phyloP scores from a whole-genome alignment of 2,888 invertebrate genomes.

The Cheilosia vernalis region DNA sequence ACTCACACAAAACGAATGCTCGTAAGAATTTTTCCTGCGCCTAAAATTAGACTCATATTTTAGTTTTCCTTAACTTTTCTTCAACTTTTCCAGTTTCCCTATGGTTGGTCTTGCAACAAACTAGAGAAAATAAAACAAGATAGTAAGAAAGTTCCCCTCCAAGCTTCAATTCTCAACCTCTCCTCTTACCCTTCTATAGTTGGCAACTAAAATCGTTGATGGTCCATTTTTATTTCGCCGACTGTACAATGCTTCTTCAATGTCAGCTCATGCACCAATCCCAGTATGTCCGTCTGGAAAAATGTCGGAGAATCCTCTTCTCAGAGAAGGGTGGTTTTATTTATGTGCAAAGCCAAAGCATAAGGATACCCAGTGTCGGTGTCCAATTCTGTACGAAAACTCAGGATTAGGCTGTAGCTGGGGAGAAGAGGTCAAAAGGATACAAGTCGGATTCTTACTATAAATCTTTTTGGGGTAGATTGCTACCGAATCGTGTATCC shows the following conservation, averaged over 20 bases:
- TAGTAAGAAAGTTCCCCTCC: too few relatives aligned
- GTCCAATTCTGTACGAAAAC: conserved; percentile 18
- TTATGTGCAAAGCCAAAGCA: conserved; percentile 20
- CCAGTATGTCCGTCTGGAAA: not conserved
- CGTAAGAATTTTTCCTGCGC: too few relatives aligned
- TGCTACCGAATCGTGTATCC: conserved; percentile 25
- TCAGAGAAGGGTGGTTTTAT: conserved; percentile 12
- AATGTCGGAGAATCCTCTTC: not conserved
- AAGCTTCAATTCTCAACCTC: too few relatives aligned
- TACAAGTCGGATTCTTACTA: conserved; percentile 18
- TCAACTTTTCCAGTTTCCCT: too few relatives aligned
- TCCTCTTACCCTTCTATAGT: not conserved
- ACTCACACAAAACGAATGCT: too few relatives aligned
- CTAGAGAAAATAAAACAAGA: too few relatives aligned
- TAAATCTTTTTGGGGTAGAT: conserved; percentile 25
- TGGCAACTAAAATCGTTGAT: not conserved
- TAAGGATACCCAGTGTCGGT: conserved; percentile 2
- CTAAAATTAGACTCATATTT: too few relatives aligned
- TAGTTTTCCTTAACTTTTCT: too few relatives aligned
- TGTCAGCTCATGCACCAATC: conserved; percentile 4
- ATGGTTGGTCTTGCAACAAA: too few relatives aligned
- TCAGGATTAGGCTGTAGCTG: not conserved
- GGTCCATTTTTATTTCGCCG: not conserved
- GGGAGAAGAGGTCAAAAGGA: not conserved
- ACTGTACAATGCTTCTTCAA: not conserved